Percentiles rank a stretch among this genome's conserved stretches.
These are phyloP conservation scores for Conger conger DNA, from an alignment of 2,113 vertebrate species.

Conservation along the genomic window DNA sequence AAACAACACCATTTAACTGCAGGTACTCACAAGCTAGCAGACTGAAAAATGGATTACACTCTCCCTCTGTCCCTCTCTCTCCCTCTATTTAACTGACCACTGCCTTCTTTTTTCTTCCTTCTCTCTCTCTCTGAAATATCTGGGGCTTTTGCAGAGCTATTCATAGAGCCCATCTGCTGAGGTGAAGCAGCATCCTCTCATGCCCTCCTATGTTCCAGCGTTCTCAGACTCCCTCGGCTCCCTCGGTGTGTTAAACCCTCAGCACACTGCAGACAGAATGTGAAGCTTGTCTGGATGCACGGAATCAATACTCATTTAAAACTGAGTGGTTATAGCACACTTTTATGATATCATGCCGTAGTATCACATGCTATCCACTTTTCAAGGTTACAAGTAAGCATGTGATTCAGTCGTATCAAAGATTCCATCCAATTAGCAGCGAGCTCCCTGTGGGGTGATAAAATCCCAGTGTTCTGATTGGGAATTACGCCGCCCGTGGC, in stretches of 20 bases:
- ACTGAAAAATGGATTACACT: background rate
- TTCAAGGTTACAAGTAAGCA: background rate
- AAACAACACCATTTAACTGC: slow-evolving; percentile 78
- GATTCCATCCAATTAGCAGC: slow-evolving; percentile 33
- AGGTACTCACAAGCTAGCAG: slow-evolving; percentile 72
- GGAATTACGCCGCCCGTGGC: background rate
- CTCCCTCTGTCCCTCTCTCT: background rate
- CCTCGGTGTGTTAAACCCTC: background rate
- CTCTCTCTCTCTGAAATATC: slow-evolving; percentile 50
- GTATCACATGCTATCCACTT: background rate
- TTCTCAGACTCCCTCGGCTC: background rate
- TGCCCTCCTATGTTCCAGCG: background rate
- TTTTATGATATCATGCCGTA: background rate
- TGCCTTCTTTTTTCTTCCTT: slow-evolving; percentile 41
- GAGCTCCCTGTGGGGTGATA: slow-evolving; percentile 4
- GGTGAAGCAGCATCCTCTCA: slow-evolving; percentile 46
- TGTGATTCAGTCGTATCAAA: slow-evolving; percentile 20
- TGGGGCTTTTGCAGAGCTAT: slow-evolving; percentile 60
- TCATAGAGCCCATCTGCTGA: slow-evolving; percentile 63
- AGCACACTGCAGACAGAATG: background rate
- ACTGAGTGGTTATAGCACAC: background rate
- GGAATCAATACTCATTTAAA: background rate
- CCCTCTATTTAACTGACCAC: slow-evolving; percentile 40
- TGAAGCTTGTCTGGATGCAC: background rate
- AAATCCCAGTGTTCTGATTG: background rate